Evolutionary conservation across 30 jellyfish, hydroid and myxozoan genomes (phyloP).

Genomic region (Cassiopea andromeda): DNA sequence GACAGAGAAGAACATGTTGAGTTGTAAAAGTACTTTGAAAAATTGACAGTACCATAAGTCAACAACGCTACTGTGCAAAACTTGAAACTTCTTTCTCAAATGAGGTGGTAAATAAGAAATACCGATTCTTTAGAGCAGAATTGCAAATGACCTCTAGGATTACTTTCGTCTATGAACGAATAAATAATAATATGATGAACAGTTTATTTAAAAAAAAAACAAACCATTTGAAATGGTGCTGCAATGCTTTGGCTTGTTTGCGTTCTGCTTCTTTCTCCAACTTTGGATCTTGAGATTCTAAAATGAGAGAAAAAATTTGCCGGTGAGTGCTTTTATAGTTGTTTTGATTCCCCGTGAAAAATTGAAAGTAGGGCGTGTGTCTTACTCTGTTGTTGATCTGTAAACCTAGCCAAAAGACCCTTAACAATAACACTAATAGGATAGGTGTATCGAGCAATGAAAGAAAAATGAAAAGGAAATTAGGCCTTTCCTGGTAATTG

Average conservation of each 20-base stretch:
- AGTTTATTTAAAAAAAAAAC: neutral
- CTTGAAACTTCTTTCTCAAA: too few relatives aligned
- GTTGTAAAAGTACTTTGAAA: too few relatives aligned
- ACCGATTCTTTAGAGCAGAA: too few relatives aligned
- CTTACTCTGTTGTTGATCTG: conserved; percentile 16
- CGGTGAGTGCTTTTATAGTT: conserved; percentile 26
- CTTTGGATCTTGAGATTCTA: neutral
- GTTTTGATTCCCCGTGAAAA: conserved; percentile 10
- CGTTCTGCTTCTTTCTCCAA: too few relatives aligned
- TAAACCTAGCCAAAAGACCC: conserved; percentile 1
- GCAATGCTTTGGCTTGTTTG: neutral
- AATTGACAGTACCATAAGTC: too few relatives aligned
- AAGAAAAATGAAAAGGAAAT: conserved; percentile 36
- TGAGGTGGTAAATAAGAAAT: too few relatives aligned
- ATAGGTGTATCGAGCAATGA: conserved; percentile 4
- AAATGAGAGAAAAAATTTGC: neutral
- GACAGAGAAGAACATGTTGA: too few relatives aligned
- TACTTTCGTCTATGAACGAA: too few relatives aligned
- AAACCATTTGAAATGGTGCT: neutral
- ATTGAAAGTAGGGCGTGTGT: conserved; percentile 20
- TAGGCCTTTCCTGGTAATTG: conserved; percentile 59
- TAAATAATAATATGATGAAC: too few relatives aligned
- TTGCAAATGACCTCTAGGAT: too few relatives aligned
- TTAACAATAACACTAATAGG: conserved; percentile 20
- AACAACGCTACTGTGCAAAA: too few relatives aligned